These are phyloP conservation scores for Novumbra hubbsi DNA, from an alignment of 2,797 vertebrate genomes.

Conservation along the genomic window DNA sequence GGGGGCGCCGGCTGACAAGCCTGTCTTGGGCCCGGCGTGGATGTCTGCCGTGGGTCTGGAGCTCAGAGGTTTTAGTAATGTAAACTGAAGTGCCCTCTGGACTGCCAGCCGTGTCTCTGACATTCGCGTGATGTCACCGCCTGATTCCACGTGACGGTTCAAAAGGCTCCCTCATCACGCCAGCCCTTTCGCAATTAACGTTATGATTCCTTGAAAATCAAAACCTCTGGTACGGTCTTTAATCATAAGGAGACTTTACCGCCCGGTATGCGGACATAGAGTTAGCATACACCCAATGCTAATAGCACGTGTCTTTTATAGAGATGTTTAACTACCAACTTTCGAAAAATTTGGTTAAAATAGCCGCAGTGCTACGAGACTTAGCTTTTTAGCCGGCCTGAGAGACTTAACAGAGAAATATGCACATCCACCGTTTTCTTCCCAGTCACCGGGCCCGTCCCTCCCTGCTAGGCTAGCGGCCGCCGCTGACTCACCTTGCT, in stretches of 20 bases:
- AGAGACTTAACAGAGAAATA: too few relatives aligned
- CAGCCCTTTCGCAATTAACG: slow-evolving; percentile 48
- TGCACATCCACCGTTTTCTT: too few relatives aligned
- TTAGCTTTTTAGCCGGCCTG: too few relatives aligned
- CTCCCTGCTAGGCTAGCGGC: too few relatives aligned
- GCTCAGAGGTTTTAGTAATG: slow-evolving; percentile 58
- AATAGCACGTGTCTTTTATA: background rate
- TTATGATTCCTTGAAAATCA: slow-evolving; percentile 36
- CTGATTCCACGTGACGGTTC: slow-evolving; percentile 44
- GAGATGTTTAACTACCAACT: background rate
- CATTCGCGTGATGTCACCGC: slow-evolving; percentile 55
- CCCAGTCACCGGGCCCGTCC: too few relatives aligned
- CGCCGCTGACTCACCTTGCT: slow-evolving; percentile 79
- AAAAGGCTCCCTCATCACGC: slow-evolving; percentile 66
- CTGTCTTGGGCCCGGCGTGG: slow-evolving; percentile 44
- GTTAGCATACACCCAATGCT: background rate
- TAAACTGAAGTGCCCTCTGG: slow-evolving; percentile 56
- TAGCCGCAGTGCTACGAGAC: background rate
- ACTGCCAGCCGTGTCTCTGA: slow-evolving; percentile 29
- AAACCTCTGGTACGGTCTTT: slow-evolving; percentile 27
- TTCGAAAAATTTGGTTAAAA: background rate
- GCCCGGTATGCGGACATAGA: background rate
- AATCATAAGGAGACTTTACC: background rate
- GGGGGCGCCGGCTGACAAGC: slow-evolving; percentile 21
- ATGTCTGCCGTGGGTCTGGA: background rate